Percentiles rank a stretch among this genome's conserved stretches.
These are phyloP conservation scores for Danaus plexippus DNA, from an alignment of 1,140 invertebrate genomes.

Conservation along the genomic window DNA sequence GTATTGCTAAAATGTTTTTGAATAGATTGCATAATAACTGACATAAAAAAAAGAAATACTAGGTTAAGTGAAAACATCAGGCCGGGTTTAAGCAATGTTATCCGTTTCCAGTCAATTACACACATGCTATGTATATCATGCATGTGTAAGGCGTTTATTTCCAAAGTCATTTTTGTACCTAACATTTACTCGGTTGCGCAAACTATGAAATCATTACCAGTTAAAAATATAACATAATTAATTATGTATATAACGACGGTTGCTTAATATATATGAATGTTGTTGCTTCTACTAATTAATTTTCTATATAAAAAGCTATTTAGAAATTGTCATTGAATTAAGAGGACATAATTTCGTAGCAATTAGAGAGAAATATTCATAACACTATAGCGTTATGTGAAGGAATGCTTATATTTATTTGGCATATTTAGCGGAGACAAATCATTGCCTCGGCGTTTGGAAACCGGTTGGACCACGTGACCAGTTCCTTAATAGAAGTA, in stretches of 20 bases:
- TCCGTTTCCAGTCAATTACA: conserved; percentile 22
- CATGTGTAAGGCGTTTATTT: conserved; percentile 20
- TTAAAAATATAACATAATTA: conserved; percentile 23
- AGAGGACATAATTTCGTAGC: no score
- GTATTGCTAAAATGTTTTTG: conserved; percentile 11
- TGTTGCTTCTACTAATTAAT: no score
- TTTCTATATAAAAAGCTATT: no score
- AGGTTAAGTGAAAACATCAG: conserved; percentile 19
- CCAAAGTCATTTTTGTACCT: conserved; percentile 21
- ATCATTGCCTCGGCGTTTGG: conserved; percentile 35
- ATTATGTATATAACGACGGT: no score
- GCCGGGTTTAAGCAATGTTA: conserved; percentile 22
- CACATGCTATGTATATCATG: conserved; percentile 18
- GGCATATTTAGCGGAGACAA: conserved; percentile 18
- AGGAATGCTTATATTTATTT: conserved; percentile 11
- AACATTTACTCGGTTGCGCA: conserved; percentile 30
- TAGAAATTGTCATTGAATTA: no score
- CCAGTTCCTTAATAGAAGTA: conserved; percentile 39
- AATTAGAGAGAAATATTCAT: background rate
- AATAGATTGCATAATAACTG: background rate
- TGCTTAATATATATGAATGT: no score
- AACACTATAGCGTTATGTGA: conserved; percentile 6
- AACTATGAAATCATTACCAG: conserved; percentile 37
- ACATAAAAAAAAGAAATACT: conserved; percentile 17
- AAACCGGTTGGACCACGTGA: conserved; percentile 44